Base-by-base conservation (phyloP, 2,113 vertebrate genomes). In the Rhizomys pruinosus region DNA sequence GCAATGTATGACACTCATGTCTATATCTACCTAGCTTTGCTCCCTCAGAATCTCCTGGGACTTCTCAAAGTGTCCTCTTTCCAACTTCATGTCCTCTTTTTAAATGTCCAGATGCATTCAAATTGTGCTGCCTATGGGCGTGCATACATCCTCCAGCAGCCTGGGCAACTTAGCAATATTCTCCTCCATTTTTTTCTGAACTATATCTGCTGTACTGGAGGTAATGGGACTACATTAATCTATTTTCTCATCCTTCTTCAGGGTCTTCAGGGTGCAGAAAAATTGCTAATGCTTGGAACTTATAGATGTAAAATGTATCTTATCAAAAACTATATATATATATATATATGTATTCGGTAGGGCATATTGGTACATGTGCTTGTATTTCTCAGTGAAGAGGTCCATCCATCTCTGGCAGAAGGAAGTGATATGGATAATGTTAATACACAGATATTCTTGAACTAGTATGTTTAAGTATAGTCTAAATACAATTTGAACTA, bases 401-500 rank as follows among this genome's bases (percentile, higher is more conserved):
- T 47, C 34, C 22, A 32, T 4, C 23, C 76, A 19, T 66, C 47
- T 39, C 27, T 19, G 72, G 59, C n/a, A 74, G 32, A 16, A 84
- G 15, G 20, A 84, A 74, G 20, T 9, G 11, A 9, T 34, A 13
- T 3, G 63, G 32, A 59, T 22, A 16, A 23, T 52, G 47, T 52
- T 11, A n/a, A n/a, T n/a, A n/a, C n/a, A n/a, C 79, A 73, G 42
- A n/a, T 20, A 87, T 34, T n/a, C 17, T 25, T 61, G 32, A 71
- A 3, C 25, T 5, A 39, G 7, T 57, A 9, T 22, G 7, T 39
- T 52, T 86, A 77, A 55, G 32, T n/a, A 3, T 22, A 69, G 15
- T 90, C 25, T 63, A 89, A 32, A 64, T 20, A 32, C 66, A 91
- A 27, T 68, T 37, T 95, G 61, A 91, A 76, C 20, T 82, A 61